A percentile compares a stretch with the other conserved stretches of the same genome.
These are phyloP conservation scores for Ardeotis arabs DNA, from an alignment of 2,113 vertebrate genomes.

Conservation along the genomic window DNA sequence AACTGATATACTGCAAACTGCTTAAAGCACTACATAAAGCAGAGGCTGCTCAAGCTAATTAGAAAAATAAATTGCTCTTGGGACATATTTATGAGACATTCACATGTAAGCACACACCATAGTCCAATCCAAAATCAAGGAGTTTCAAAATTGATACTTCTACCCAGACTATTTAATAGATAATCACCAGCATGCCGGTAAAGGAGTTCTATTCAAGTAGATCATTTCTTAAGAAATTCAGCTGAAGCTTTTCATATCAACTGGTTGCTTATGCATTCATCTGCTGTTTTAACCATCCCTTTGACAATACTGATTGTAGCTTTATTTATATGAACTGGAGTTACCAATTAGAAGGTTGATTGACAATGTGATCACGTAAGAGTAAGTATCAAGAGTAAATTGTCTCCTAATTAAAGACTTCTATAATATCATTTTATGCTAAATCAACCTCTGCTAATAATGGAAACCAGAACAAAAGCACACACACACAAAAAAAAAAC, in stretches of 20 bases:
- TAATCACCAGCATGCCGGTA: conserved; percentile 25
- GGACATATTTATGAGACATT: conserved; percentile 66
- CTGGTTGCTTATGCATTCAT: neutral
- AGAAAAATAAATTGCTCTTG: conserved; percentile 61
- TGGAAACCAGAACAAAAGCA: neutral
- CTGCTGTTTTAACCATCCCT: conserved; percentile 17
- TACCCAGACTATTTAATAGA: conserved; percentile 24
- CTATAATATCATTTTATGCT: neutral
- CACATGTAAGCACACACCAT: conserved; percentile 34
- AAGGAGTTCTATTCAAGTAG: conserved; percentile 21
- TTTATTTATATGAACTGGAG: conserved; percentile 26
- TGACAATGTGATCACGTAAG: conserved; percentile 43
- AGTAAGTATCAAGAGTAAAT: conserved; percentile 31
- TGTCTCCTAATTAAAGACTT: conserved; percentile 36
- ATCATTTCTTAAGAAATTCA: conserved; percentile 43
- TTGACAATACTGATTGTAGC: conserved; percentile 11
- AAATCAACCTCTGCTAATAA: neutral
- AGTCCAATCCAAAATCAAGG: conserved; percentile 32
- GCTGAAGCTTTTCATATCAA: conserved; percentile 10
- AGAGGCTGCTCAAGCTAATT: conserved; percentile 53
- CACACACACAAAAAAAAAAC: neutral
- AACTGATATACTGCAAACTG: conserved; percentile 63
- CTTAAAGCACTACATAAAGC: conserved; percentile 49
- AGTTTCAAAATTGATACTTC: conserved; percentile 44
- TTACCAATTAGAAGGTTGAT: conserved; percentile 30